phyloP scores from a whole-genome alignment of 1,140 invertebrate genomes.

The Bombus fervidus region DNA sequence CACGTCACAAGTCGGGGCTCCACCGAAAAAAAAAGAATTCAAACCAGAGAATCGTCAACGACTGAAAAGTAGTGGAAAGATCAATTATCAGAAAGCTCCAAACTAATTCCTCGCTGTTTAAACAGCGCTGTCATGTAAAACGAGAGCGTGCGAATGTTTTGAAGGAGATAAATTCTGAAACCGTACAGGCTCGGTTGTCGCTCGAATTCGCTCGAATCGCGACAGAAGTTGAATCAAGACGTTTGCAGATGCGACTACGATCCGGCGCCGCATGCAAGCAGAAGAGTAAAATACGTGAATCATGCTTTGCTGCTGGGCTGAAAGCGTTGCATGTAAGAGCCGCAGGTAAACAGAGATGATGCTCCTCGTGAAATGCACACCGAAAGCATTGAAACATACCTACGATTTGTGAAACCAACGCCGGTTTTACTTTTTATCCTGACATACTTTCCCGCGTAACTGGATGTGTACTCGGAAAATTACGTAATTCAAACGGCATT shows the following conservation, averaged over 20 bases:
- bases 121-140: neutral
- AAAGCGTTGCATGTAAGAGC: constrained; percentile 5
- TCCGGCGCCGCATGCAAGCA: too few relatives aligned
- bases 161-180: constrained; percentile 3
- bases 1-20: neutral
- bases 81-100: neutral
- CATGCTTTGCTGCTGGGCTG: neutral
- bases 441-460: neutral
- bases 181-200: neutral
- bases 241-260: constrained; percentile 19
- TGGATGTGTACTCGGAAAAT: neutral
- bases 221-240: constrained; percentile 31
- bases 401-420: neutral
- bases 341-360: constrained; percentile 22
- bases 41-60: neutral
- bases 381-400: neutral
- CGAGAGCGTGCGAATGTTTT: neutral
- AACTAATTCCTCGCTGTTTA: neutral
- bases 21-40: neutral
- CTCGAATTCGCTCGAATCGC: constrained; percentile 25
- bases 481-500: neutral
- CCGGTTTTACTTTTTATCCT: neutral
- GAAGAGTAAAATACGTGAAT: constrained; percentile 24
- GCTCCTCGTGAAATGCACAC: neutral
- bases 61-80: neutral